Evolutionary conservation across 2,797 vertebrate genomes (phyloP), one percentile per base, ranked within the genome.

Genomic region (Tangara arthus): DNA sequence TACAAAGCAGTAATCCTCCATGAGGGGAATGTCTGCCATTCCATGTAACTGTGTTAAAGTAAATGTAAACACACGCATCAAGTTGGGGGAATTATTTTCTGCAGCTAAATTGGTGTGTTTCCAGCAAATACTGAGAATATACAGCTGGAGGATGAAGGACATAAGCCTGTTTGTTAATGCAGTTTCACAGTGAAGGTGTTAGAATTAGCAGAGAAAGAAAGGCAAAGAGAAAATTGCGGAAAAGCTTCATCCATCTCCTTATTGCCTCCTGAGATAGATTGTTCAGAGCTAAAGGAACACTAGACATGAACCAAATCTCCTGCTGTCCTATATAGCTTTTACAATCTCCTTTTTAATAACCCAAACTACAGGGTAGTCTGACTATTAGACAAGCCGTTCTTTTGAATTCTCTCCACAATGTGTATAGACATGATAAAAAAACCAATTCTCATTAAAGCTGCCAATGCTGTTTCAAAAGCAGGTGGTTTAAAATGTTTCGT

Each of bases 221-320:
- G 63, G 59, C 47, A 87, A 92, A 87, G 63, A 79, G 94, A 92
- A 96, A 96, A 96, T 91, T 92, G 87, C 41, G 2, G 93, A 94
- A 96, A 97, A 96, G 93, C 95, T 95, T 95, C 91, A 85, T 95
- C 97, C 97, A 96, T 97, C 96, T 98, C 75, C 97, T 98, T 97
- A 97, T 91, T 97, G 93, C 96, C 88, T 93, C 95, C 90, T 77
- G 90, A 96, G 96, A 93, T 95, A 94, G 92, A 97, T 93, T 97
- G 96, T 97, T 97, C 86, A 93, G 93, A 95, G 94, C 95, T 96
- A 91, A 96, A 95, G 92, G 96, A 97, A 94, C 91, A 88, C 89
- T 86, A 95, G 93, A 88, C 87, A 35, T 87, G 90, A 96, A 96
- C 72, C 87, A 97, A 98, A 98, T 97, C 95, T 96, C 97, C 89